Evolutionary conservation across 1,140 invertebrate species (phyloP).

Genomic region (Leguminivora glycinivorella): DNA sequence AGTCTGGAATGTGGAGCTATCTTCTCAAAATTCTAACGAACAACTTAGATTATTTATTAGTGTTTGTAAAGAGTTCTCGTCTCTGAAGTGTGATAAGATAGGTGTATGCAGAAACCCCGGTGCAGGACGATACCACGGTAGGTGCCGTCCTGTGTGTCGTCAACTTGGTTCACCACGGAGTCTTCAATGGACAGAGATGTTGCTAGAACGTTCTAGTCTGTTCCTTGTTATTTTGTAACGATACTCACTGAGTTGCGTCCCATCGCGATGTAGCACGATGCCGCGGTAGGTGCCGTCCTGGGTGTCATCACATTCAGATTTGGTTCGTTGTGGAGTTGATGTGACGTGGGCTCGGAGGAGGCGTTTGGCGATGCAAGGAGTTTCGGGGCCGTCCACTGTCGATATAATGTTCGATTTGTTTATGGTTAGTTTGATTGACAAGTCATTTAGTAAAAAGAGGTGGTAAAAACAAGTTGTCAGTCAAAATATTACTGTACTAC

Average conservation of each 20-base stretch:
- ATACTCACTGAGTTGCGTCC: constrained; percentile 71
- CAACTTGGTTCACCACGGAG: constrained; percentile 49
- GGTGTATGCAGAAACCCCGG: too few relatives aligned
- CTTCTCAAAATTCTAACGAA: too few relatives aligned
- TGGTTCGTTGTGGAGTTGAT: constrained; percentile 63
- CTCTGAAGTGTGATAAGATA: too few relatives aligned
- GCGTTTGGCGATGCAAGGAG: constrained; percentile 53
- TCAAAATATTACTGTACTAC: too few relatives aligned
- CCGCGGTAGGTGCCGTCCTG: constrained; percentile 71
- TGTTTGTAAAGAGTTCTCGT: too few relatives aligned
- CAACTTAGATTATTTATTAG: too few relatives aligned
- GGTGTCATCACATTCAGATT: constrained; percentile 42
- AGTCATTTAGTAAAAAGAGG: background rate
- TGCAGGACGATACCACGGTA: constrained; percentile 71
- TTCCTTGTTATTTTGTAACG: background rate
- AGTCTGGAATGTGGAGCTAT: too few relatives aligned
- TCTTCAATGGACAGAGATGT: constrained; percentile 58
- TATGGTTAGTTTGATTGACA: too few relatives aligned
- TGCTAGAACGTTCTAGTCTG: constrained; percentile 45
- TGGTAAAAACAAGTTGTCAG: background rate
- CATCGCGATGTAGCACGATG: constrained; percentile 70
- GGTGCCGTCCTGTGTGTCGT: constrained; percentile 60
- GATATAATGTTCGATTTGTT: background rate
- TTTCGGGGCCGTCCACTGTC: constrained; percentile 56
- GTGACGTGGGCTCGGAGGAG: constrained; percentile 58